Evolutionary conservation across 2,888 invertebrate genomes (phyloP), one percentile per base, ranked within the genome.

Genomic region (Meteorus colon): DNA sequence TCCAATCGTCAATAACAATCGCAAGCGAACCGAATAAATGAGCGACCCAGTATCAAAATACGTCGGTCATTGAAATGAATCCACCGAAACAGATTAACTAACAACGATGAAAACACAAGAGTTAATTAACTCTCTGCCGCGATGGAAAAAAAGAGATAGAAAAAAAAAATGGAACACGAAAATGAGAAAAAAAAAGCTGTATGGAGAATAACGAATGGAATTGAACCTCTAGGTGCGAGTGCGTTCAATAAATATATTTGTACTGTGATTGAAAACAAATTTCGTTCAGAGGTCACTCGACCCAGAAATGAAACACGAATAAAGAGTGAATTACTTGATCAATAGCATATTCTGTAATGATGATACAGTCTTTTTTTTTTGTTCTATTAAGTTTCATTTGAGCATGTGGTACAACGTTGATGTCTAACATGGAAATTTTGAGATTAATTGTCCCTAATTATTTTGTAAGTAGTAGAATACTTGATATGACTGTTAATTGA

Each of bases 1-100:
- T 65, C 16, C 10, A 41, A 41, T 67, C 31, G 66, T 59, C 41
- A 66, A 66, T 74, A 62, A 27, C 62, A 74, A 74, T 74, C 31
- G n/a, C 41, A 37, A 41, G 34, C 41, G 60, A 59, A 59, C 31
- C 34, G 74, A 37, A 37, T 62, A 34, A 74, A 69, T 24, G 41
- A 74, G 55, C 55, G 34, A 31, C 55, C 27, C 34, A 48, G 62
- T 60, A 60, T 31, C 60, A 37, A 69, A 69, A 74, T 70, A 59
- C 70, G 51, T 74, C 59, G 63, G 60, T 69, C 69, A 66, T 67
- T 63, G 48, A 69, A 74, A 74, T 74, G 37, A 29, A 63, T 74
- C 63, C 62, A 74, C 29, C 69, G 68, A 55, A 60, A 55, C 63
- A 69, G 75, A 70, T 63, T 75, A 70, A 63, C 63, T 63, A 69